Percentiles rank a stretch among this genome's conserved stretches.
These are phyloP conservation scores for Epinotia demarniana DNA, from an alignment of 2,888 invertebrate genomes.

Conservation along the genomic window DNA sequence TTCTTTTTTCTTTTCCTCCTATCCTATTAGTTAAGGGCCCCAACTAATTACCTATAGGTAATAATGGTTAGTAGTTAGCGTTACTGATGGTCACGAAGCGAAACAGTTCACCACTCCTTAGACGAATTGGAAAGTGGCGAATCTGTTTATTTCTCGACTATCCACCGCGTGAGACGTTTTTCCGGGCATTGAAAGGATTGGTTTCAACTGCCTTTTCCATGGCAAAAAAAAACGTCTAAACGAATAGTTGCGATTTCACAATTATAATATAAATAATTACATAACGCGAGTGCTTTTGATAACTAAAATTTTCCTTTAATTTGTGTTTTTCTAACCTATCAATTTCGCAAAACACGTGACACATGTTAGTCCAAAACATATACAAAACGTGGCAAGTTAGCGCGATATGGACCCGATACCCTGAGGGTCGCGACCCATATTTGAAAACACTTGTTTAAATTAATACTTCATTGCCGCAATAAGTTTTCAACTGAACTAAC, in stretches of 20 bases:
- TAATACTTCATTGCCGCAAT: not conserved
- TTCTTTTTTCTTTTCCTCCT: no score
- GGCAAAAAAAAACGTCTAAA: not conserved
- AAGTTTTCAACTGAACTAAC: not conserved
- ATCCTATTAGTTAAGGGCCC: no score
- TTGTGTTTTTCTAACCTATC: not conserved
- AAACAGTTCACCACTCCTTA: not conserved
- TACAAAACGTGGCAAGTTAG: constrained; percentile 6
- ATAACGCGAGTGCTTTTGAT: no score
- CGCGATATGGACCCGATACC: constrained; percentile 4
- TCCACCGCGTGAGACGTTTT: not conserved
- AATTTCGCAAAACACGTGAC: not conserved
- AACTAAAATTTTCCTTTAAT: no score
- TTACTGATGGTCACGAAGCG: not conserved
- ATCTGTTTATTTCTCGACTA: not conserved
- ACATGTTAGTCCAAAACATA: not conserved
- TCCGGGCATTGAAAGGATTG: not conserved
- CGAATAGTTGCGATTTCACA: not conserved
- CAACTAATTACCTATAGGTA: no score
- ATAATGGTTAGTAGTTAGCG: no score
- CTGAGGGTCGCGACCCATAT: constrained; percentile 12
- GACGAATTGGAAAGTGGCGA: not conserved
- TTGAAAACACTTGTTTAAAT: constrained; percentile 20
- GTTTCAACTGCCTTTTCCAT: not conserved
- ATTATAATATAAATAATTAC: not conserved